phyloP scores from a whole-genome alignment of 2,113 vertebrate species.

The Aviceda subcristata region DNA sequence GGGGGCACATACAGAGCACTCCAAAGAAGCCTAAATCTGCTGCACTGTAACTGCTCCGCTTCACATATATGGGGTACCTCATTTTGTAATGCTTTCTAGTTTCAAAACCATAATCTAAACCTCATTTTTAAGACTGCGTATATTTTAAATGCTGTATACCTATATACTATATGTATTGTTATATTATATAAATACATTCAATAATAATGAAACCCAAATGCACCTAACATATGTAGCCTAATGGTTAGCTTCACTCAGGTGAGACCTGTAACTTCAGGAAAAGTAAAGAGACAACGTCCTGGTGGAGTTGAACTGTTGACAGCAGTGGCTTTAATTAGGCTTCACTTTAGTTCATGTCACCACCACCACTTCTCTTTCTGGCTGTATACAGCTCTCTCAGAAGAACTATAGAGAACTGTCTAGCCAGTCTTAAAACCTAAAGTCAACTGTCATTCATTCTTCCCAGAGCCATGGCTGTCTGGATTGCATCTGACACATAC shows the following conservation, averaged over 20 bases:
- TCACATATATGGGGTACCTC: background rate
- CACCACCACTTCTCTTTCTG: background rate
- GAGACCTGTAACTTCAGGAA: background rate
- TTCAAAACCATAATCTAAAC: background rate
- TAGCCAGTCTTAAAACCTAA: constrained; percentile 16
- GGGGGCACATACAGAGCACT: background rate
- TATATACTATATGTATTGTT: background rate
- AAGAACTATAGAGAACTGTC: background rate
- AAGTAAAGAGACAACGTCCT: background rate
- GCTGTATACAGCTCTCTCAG: background rate
- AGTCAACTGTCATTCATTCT: constrained; percentile 50
- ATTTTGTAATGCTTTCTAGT: background rate
- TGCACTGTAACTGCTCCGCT: background rate
- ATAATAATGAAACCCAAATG: background rate
- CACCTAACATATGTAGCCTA: background rate
- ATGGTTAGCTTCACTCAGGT: background rate
- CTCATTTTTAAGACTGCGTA: background rate
- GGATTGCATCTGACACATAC: background rate
- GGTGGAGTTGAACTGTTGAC: background rate
- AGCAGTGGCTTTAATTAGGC: background rate
- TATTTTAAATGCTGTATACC: background rate
- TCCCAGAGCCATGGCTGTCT: constrained; percentile 1
- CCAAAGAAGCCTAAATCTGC: background rate
- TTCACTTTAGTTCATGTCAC: constrained; percentile 15
- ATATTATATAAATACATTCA: background rate